phyloP scores from a whole-genome alignment of 1,140 invertebrate species.

The Macrocentrus cingulum region DNA sequence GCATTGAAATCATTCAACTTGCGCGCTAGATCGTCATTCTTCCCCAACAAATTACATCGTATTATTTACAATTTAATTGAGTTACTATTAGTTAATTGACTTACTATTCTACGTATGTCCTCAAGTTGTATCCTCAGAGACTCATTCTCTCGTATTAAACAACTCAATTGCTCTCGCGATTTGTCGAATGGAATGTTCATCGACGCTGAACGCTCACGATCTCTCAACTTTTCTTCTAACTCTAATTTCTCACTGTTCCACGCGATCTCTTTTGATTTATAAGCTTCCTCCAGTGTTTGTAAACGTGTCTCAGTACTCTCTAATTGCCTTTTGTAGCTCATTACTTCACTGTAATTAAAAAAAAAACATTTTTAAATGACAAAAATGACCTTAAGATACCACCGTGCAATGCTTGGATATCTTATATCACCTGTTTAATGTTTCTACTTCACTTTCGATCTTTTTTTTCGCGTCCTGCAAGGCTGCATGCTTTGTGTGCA shows the following conservation, averaged over 20 bases:
- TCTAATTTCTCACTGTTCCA: constrained; percentile 77
- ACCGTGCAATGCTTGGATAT: constrained; percentile 6
- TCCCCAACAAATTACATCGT: constrained; percentile 17
- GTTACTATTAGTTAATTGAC: constrained; percentile 1
- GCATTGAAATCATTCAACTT: constrained; percentile 86
- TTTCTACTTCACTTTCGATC: constrained; percentile 76
- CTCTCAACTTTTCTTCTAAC: constrained; percentile 69
- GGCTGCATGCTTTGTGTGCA: constrained; percentile 78
- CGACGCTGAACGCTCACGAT: constrained; percentile 64
- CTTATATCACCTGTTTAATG: constrained; percentile 58
- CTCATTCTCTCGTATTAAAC: constrained; percentile 72
- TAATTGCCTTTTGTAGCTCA: constrained; percentile 61
- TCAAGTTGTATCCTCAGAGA: constrained; percentile 72
- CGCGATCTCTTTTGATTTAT: constrained; percentile 32
- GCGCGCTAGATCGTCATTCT: constrained; percentile 79
- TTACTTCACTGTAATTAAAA: constrained; percentile 48
- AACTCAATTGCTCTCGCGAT: constrained; percentile 72
- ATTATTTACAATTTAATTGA: too few relatives aligned
- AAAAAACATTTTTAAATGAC: constrained; percentile 5
- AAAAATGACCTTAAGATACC: not conserved
- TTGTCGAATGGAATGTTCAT: constrained; percentile 64
- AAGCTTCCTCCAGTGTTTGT: constrained; percentile 44
- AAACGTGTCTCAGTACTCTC: constrained; percentile 51
- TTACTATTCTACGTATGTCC: constrained; percentile 54
- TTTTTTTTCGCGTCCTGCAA: constrained; percentile 80